Conservation (phyloP, 1,140 invertebrate species). For the Vanessa atalanta region DNA sequence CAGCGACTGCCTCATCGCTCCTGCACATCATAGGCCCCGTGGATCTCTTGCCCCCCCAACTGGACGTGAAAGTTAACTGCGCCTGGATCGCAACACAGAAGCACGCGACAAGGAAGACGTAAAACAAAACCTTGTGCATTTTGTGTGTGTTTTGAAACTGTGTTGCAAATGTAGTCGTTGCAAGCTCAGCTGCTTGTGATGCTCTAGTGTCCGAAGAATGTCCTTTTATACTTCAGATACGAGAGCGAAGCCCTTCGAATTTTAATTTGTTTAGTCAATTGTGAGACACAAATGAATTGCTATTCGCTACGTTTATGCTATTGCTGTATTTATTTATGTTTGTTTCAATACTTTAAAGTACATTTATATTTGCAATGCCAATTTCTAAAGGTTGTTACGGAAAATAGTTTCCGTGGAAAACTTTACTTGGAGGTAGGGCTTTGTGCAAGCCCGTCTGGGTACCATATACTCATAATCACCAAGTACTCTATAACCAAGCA, state of each 20-base stretch:
- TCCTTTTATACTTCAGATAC: neutral
- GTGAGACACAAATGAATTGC: neutral
- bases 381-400: too few species aligned
- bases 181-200: constrained; percentile 19
- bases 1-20: constrained; percentile 58
- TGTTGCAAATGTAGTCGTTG: constrained; percentile 6
- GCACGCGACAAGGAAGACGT: constrained; percentile 57
- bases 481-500: too few species aligned
- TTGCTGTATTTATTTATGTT: too few species aligned
- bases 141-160: constrained; percentile 17
- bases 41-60: constrained; percentile 70
- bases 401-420: too few species aligned
- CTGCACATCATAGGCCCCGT: constrained; percentile 51
- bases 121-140: constrained; percentile 56
- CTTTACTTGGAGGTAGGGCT: too few species aligned
- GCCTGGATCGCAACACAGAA: constrained; percentile 51
- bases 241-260: constrained; percentile 19
- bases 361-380: too few species aligned
- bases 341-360: too few species aligned
- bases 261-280: constrained; percentile 26
- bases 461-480: too few species aligned
- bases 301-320: neutral
- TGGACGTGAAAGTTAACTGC: constrained; percentile 70
- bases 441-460: too few species aligned
- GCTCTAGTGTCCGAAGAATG: constrained; percentile 1